phyloP scores from a whole-genome alignment of 2,888 invertebrate genomes.

The Steinernema carpocapsae region DNA sequence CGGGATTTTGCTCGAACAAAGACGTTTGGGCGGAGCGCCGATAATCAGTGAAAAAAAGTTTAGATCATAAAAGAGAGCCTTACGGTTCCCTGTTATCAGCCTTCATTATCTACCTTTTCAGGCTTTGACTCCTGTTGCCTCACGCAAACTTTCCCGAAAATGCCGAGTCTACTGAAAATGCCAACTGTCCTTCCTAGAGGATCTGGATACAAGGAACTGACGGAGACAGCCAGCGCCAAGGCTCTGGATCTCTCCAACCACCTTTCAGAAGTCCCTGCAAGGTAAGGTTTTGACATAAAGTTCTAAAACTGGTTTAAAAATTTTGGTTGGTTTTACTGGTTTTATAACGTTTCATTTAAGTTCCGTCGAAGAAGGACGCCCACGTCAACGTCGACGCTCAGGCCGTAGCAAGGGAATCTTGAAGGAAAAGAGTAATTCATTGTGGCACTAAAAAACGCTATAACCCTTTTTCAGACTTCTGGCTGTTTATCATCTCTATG shows the following conservation, averaged over 20 bases:
- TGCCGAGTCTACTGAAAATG: neutral
- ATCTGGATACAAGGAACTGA: neutral
- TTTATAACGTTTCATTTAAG: neutral
- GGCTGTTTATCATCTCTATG: conserved; percentile 15
- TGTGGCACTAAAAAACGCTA: neutral
- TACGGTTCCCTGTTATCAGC: no score
- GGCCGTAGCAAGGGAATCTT: neutral
- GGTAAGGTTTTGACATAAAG: neutral
- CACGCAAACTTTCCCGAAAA: no score
- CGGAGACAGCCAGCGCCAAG: conserved; percentile 8
- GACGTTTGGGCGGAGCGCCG: no score
- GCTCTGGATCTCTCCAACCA: conserved; percentile 14
- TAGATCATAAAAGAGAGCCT: no score
- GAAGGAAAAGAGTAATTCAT: conserved; percentile 4
- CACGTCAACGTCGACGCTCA: neutral
- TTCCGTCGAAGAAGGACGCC: neutral
- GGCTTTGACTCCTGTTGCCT: no score
- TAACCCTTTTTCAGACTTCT: conserved; percentile 13
- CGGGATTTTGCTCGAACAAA: no score
- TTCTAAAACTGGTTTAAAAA: neutral
- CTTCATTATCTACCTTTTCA: no score
- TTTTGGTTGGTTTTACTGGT: neutral
- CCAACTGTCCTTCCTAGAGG: neutral
- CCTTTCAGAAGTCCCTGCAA: neutral
- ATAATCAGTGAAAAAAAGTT: no score